Conservation (phyloP, 2,113 vertebrate genomes). For the Cariama cristata region DNA sequence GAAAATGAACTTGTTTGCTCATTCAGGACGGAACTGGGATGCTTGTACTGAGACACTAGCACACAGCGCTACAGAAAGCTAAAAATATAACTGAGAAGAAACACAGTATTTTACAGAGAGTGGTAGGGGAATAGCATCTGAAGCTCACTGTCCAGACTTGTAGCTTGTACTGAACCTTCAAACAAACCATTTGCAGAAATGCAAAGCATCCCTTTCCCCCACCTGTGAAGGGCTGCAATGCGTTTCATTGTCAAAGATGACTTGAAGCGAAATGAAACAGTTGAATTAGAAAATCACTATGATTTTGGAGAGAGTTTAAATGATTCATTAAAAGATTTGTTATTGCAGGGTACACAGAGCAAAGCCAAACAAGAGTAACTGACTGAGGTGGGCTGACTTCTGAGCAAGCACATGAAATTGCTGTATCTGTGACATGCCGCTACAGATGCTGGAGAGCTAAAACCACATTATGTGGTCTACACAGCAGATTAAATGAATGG, state of each 20-base stretch:
- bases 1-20: neutral
- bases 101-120: neutral
- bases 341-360: neutral
- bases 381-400: neutral
- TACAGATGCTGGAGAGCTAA: neutral
- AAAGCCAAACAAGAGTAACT: neutral
- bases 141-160: neutral
- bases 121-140: neutral
- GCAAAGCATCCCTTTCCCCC: neutral
- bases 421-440: neutral
- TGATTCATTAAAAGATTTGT: neutral
- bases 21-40: neutral
- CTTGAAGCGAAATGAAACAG: neutral
- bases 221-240: neutral
- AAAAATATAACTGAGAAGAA: neutral
- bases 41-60: neutral
- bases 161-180: neutral
- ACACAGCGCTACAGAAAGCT: neutral
- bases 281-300: neutral
- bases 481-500: neutral
- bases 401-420: neutral
- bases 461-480: neutral
- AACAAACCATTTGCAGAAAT: neutral
- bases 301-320: neutral
- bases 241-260: neutral